Percentiles rank a stretch among this genome's conserved stretches.
phyloP scores from a whole-genome alignment of 2,797 vertebrate species.

The Simalia tracyae region DNA sequence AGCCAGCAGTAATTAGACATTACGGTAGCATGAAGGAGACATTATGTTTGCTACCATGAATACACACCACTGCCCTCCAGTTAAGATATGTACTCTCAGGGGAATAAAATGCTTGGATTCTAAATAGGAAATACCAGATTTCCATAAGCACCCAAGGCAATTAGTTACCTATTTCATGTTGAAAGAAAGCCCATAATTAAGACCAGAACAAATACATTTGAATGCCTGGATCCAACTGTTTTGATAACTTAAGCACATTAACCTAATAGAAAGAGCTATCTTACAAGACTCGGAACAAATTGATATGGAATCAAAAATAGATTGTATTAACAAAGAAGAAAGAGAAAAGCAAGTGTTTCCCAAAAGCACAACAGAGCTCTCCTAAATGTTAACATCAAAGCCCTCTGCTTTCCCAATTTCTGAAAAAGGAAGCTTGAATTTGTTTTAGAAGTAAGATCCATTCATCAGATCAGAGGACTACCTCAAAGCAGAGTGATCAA shows the following conservation, averaged over 20 bases:
- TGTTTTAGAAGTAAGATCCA: not conserved
- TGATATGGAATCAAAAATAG: slow-evolving; percentile 5
- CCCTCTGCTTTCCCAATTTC: accelerated
- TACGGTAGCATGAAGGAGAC: not conserved
- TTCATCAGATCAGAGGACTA: not conserved
- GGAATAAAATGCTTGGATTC: not conserved
- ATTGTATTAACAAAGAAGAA: slow-evolving; percentile 1
- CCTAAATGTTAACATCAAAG: not conserved
- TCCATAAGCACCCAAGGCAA: not conserved
- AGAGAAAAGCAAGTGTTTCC: not conserved
- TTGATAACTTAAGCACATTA: not conserved
- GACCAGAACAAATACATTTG: slow-evolving; percentile 5
- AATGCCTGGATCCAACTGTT: not conserved
- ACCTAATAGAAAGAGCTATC: not conserved
- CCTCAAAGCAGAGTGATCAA: not conserved
- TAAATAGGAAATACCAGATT: not conserved
- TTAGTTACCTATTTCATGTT: slow-evolving; percentile 14
- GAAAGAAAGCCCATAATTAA: not conserved
- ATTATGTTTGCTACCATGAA: not conserved
- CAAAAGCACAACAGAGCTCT: not conserved
- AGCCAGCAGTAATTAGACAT: slow-evolving; percentile 2
- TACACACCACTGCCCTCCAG: not conserved
- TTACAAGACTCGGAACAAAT: not conserved
- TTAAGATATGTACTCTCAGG: not conserved
- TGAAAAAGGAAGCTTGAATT: not conserved